A percentile compares a stretch with the other conserved stretches of the same genome.
These are phyloP conservation scores for Campopleginae sp. DNA, from an alignment of 2,888 invertebrate genomes.

Conservation along the genomic window DNA sequence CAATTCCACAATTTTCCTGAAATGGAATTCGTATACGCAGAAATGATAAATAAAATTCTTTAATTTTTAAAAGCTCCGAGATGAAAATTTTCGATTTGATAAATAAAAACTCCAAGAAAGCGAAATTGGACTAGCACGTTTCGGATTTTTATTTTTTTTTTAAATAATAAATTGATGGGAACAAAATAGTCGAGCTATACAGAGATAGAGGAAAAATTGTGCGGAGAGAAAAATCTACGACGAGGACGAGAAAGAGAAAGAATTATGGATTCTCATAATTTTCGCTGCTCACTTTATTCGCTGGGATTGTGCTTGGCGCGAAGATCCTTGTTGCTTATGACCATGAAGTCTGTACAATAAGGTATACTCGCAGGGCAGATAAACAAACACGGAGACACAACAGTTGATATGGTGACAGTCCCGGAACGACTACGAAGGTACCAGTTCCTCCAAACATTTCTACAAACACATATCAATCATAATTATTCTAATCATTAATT, in stretches of 20 bases:
- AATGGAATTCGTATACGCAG: no score
- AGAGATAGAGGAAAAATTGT: neutral
- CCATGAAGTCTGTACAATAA: slow-evolving; percentile 3
- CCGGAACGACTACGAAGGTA: slow-evolving; percentile 44
- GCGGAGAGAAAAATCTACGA: neutral
- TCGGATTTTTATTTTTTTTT: neutral
- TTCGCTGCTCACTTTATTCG: slow-evolving; percentile 19
- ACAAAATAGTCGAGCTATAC: neutral
- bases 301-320: slow-evolving; percentile 29
- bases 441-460: slow-evolving; percentile 37
- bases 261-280: slow-evolving; percentile 15
- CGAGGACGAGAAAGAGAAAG: neutral
- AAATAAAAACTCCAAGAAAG: neutral
- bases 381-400: neutral
- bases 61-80: no score
- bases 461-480: neutral
- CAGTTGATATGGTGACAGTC: slow-evolving; percentile 42
- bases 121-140: neutral
- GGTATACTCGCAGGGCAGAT: neutral
- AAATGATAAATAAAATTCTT: no score
- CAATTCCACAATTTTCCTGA: no score
- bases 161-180: no score
- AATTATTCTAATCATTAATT: neutral
- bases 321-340: slow-evolving; percentile 4
- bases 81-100: neutral